These are phyloP conservation scores for Cyprinus carpio DNA, from an alignment of 2,113 vertebrate species.

Conservation along the genomic window DNA sequence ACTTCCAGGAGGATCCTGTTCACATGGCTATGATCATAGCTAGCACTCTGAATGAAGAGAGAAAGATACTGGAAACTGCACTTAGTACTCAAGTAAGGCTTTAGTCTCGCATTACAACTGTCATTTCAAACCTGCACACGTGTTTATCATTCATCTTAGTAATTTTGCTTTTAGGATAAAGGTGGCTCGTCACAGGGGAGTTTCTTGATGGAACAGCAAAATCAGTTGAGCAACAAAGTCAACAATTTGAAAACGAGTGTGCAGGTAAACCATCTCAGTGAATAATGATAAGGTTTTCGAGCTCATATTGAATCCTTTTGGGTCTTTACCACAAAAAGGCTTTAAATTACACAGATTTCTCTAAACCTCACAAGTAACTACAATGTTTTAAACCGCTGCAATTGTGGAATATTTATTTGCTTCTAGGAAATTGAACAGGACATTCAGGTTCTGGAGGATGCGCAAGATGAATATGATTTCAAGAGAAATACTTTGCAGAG, in stretches of 20 bases:
- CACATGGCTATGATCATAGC: slow-evolving; percentile 86
- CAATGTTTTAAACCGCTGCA: neutral
- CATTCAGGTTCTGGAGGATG: slow-evolving; percentile 82
- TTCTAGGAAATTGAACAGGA: slow-evolving; percentile 81
- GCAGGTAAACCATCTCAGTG: slow-evolving; percentile 70
- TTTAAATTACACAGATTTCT: neutral
- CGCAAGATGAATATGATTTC: slow-evolving; percentile 85
- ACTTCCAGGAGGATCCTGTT: slow-evolving; percentile 81
- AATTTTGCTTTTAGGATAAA: slow-evolving; percentile 70
- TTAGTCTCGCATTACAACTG: neutral
- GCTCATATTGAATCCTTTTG: too few species aligned
- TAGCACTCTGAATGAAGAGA: slow-evolving; percentile 84
- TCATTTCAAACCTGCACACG: neutral
- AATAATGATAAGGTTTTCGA: too few species aligned
- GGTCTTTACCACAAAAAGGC: neutral
- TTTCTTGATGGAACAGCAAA: slow-evolving; percentile 75
- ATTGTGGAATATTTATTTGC: neutral
- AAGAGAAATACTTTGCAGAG: slow-evolving; percentile 80
- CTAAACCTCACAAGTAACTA: neutral
- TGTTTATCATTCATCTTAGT: neutral
- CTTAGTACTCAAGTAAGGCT: slow-evolving; percentile 61
- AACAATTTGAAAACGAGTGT: slow-evolving; percentile 77
- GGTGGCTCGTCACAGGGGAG: slow-evolving; percentile 72
- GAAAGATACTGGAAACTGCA: slow-evolving; percentile 79
- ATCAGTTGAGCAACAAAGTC: slow-evolving; percentile 79